These are phyloP conservation scores for Pachyseris speciosa DNA, from an alignment of 64 coral and sea anemone genomes.

Conservation along the genomic window DNA sequence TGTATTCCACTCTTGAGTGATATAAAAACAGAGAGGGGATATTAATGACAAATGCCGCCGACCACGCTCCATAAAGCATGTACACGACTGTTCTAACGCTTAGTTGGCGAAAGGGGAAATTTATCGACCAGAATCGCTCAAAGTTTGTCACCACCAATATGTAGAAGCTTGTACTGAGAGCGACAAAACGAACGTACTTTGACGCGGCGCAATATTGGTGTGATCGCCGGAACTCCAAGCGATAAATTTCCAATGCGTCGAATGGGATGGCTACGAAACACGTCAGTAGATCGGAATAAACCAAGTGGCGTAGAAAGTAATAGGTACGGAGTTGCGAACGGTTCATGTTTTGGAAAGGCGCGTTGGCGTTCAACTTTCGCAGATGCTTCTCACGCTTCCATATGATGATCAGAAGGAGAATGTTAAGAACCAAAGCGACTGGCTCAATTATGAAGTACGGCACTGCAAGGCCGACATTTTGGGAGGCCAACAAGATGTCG, in stretches of 20 bases:
- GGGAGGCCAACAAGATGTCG: background rate
- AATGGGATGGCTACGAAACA: slow-evolving; percentile 6
- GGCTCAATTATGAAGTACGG: slow-evolving; percentile 29
- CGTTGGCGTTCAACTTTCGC: background rate
- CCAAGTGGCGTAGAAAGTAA: slow-evolving; percentile 5
- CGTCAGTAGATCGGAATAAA: background rate
- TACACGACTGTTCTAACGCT: background rate
- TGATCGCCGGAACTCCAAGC: background rate
- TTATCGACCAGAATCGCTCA: slow-evolving; percentile 3
- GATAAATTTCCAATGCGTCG: slow-evolving; percentile 4
- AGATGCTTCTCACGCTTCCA: background rate
- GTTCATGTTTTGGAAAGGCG: background rate
- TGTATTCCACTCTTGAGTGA: background rate
- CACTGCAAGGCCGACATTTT: background rate
- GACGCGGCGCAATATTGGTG: background rate
- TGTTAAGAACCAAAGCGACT: background rate
- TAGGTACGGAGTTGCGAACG: background rate
- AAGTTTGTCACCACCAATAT: background rate
- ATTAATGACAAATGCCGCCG: background rate
- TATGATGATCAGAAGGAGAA: background rate
- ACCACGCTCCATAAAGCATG: background rate
- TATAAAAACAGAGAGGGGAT: background rate
- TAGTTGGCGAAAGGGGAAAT: background rate
- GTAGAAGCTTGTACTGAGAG: slow-evolving; percentile 1
- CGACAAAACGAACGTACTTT: slow-evolving; percentile 4